Base-by-base conservation (phyloP, 1,140 invertebrate species). In the Dinoponera quadriceps region DNA sequence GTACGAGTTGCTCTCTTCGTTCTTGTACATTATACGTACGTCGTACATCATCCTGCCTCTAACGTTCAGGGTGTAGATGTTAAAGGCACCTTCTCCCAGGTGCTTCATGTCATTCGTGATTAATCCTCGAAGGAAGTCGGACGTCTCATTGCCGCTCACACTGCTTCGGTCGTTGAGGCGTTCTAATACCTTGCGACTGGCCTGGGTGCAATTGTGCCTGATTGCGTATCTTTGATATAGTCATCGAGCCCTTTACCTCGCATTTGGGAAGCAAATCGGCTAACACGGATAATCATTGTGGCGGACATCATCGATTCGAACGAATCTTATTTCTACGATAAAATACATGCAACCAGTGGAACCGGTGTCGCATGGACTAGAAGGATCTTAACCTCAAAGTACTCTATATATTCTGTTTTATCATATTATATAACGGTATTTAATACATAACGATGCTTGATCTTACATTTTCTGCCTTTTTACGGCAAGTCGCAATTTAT, bases 31-130 rank as follows among this genome's bases (percentile, higher is more conserved):
- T 49, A 99, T 95, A 1, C n/a, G n/a, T n/a, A 97, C 94, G 92
- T 99, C 98, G 92, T 96, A 99, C 54, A 99, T 89, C 20, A 99
- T 96, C 90, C 98, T 95, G 20, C 98, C 98, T 94, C 97, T 96
- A 38, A 95, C 96, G 91, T 98, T 98, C 25, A 98, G 95, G 0
- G 97, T 93, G 90, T 97, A 98, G 75, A 98, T 96, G 80, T 95
- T 96, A 0, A 95, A 94, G 1, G 95, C 93, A 20, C 95, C 95
- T 75, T 96, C 93, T 48, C 96, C 94, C 51, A 98, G 94, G 91
- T 97, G 97, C 29, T 95, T 93, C 90, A 98, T 97, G 93, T 99
- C 98, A 93, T 98, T 98, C 0, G 98, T 98, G 33, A 98, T 96
- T 4, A 99, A 94, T 14, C 98, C 98, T 94, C 98, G 98, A 7